Base-by-base conservation (phyloP, 35 echinoderm and acorn worm genomes). In the Anneissia japonica region DNA sequence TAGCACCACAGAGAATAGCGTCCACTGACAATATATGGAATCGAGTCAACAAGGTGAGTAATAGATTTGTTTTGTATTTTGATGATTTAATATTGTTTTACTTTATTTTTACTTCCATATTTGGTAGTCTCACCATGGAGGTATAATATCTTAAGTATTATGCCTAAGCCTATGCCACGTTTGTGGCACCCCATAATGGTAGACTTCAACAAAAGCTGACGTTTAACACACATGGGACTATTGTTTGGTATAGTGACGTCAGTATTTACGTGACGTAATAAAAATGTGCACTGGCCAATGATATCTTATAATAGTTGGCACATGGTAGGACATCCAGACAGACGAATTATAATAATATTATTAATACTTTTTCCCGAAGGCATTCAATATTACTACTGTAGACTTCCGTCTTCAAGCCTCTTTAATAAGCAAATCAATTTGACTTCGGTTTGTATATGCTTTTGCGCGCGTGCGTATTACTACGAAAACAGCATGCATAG, bases 1-100 rank as follows among this genome's bases (percentile, higher is more conserved):
- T 99, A 21, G 80, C 96, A 35, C 89, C 87, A 19, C 86, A 93
- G 3, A 94, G 89, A 87, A 90, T 94, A 82, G 86, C 81, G n/a
- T 89, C 85, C 81, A 82, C 79, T 19, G 86, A 99, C 80, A 99
- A 83, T 46, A 94, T 99, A 84, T 99, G 96, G 96, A 89, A 77
- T 35, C 91, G 94, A 89, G 96, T 99, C 30, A 81, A 93, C 35
- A 56, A 90, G 92, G 96, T 99, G 81, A 89, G 89, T 37, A 76
- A 32, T 55, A 79, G 30, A 11, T 82, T 46, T 82, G 12, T 73
- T 64, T 40, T 46, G 1, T 64, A 9, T 23, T 64, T 12, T 6
- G 14, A 14, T 14, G 40, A 6, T 43, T 43, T 43, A 43, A 43
- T n/a, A n/a, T n/a, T n/a, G n/a, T n/a, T n/a, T n/a, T n/a, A n/a